Base-by-base conservation (phyloP, 2,888 invertebrate species). In the Plusia festucae region DNA sequence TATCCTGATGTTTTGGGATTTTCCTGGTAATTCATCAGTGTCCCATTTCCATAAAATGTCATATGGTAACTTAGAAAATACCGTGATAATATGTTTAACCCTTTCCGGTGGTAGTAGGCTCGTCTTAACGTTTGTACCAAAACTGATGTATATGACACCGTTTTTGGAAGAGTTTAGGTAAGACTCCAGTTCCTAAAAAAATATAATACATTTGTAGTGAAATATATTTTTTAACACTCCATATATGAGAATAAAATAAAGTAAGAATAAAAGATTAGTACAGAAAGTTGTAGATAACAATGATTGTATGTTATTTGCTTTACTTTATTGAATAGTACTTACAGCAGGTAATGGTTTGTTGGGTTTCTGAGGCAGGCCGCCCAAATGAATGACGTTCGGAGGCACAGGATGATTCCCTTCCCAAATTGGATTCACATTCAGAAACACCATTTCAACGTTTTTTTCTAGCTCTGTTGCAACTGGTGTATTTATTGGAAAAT, bases 1-100 rank as follows among this genome's bases (percentile, higher is more conserved):
- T 46, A 93, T 82, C 58, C 78, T 90, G 0, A 95, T 90, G 57
- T 95, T 95, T 8, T 82, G 54, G 0, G 94, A 83, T 15, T 80
- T 76, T 40, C 82, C 89, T 0, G 87, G 86, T 52, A 94, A 67
- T n/a, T 78, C 83, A 24, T 92, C 91, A 1, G 76, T 82, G 61
- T 93, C 90, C 90, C 90, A 94, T 77, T 94, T 95, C 93, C 92
- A 94, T 11, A 95, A 60, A 4, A 95, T 86, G 60, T 91, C 86
- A 54, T 95, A 94, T 7, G 92, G 91, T 56, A 95, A 74, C 49
- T 87, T 76, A 0, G 91, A 90, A 59, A 95, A 91, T 0, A 88
- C 91, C 11, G 84, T 82, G 0, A 90, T 27, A 0, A 95, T 72
- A 0, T 69, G 79, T 59, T 89, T 77, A 9, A 90, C 82, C 53